phyloP scores from a whole-genome alignment of 2,113 vertebrate genomes.

The Aspidoscelis tigris region DNA sequence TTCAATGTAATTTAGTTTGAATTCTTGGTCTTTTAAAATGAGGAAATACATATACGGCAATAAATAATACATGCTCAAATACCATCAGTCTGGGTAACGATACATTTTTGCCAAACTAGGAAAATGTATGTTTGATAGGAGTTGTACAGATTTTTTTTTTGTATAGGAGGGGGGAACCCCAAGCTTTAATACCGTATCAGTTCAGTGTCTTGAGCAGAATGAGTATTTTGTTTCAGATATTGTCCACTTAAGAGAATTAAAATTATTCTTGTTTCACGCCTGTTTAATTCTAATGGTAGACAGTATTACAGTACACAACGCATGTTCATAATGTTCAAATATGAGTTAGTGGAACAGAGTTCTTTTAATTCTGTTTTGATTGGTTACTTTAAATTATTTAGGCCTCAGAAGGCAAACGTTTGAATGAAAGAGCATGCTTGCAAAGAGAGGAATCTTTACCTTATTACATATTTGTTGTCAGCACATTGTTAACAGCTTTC shows the following conservation, averaged over 20 bases:
- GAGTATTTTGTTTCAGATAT: conserved; percentile 72
- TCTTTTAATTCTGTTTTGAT: conserved; percentile 65
- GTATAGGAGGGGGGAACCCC: conserved; percentile 65
- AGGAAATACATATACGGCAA: conserved; percentile 67
- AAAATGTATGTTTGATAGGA: conserved; percentile 72
- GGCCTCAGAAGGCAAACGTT: conserved; percentile 55
- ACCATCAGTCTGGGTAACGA: conserved; percentile 70
- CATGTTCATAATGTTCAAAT: conserved; percentile 65
- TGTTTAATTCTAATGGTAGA: conserved; percentile 69
- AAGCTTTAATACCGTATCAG: conserved; percentile 73
- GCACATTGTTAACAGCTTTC: conserved; percentile 72
- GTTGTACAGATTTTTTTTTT: conserved; percentile 77
- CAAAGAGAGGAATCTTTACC: conserved; percentile 65
- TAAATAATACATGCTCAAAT: conserved; percentile 69
- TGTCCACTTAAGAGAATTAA: conserved; percentile 71
- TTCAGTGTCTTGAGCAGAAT: conserved; percentile 71
- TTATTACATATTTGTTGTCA: conserved; percentile 67
- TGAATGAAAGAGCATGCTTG: conserved; percentile 70
- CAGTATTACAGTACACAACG: conserved; percentile 69
- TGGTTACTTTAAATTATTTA: conserved; percentile 63
- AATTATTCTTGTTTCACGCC: conserved; percentile 72
- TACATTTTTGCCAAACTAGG: conserved; percentile 70
- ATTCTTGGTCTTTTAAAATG: conserved; percentile 77
- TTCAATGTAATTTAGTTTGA: conserved; percentile 69
- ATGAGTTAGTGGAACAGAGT: conserved; percentile 61